Evolutionary conservation across 2,797 vertebrate species (phyloP), one percentile per base, ranked within the genome.

Genomic region (Periophthalmus magnuspinnatus): DNA sequence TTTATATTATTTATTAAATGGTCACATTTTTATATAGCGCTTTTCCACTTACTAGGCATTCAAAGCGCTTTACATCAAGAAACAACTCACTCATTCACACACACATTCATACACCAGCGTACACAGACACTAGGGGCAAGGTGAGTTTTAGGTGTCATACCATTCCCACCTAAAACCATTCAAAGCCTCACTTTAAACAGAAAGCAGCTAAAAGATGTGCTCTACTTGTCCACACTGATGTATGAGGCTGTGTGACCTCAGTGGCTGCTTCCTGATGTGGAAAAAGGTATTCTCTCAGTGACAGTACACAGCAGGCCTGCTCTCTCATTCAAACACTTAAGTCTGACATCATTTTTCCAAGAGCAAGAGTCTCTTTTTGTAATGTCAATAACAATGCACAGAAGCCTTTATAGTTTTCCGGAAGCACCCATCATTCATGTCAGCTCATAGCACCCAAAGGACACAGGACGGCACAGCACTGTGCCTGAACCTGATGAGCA

Each of bases 271-370:
- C 65, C 66, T 6, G n/a, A 61, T 77, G 80, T 71, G 80, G 74
- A 45, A 41, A 62, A 78, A 45, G 41, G 70, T 85, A 74, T 62
- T 65, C 21, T 45, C 32, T 83, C 71, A 84, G 66, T 81, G 71
- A 84, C 81, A 81, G 81, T 75, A 73, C 72, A 74, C 47, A 62
- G 32, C 50, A 62, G 34, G 48, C 19, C 61, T 58, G 19, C 5
- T 52, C 60, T 68, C 47, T 3, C 65, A 76, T 75, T 61, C 9
- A 36, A 59, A 66, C 10, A 0, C 68, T 67, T 54, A 47, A 11
- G 48, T 71, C 62, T 16, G 5, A 71, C 57, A 45, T 17, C 7
- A 21, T 28, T 71, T 58, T 74, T 70, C 50, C 67, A 68, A 19
- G 4, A 8, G 8, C 3, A 5, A 19, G 22, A 21, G 11, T 67